Evolutionary conservation across 1,140 invertebrate species (phyloP).

Genomic region (Caerostris extrusa): DNA sequence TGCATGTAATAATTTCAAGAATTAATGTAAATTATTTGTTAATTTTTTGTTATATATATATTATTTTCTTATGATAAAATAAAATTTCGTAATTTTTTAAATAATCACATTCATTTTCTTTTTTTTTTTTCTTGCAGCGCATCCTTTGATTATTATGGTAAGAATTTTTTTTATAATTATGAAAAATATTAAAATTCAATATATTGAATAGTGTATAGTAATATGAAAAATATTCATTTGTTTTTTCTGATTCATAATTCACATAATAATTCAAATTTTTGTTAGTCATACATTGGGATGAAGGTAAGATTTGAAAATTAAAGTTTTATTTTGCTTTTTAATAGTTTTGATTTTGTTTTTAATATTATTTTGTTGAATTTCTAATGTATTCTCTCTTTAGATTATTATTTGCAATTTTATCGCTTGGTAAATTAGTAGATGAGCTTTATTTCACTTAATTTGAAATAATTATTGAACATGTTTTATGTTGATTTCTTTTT

Average conservation of each 20-base stretch:
- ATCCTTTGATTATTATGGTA: slow-evolving; percentile 99
- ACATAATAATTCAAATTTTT: slow-evolving; percentile 30
- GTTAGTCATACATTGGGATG: slow-evolving; percentile 79
- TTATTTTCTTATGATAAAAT: neutral
- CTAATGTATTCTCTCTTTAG: neutral
- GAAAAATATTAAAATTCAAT: slow-evolving; percentile 77
- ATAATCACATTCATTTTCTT: neutral
- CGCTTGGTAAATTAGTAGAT: neutral
- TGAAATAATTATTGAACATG: neutral
- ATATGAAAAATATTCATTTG: neutral
- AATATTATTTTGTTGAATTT: neutral
- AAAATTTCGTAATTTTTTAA: neutral
- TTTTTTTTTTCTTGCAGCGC: slow-evolving; percentile 85
- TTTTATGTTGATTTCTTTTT: neutral
- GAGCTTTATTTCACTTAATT: neutral
- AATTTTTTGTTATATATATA: neutral
- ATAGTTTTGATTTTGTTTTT: slow-evolving; percentile 79
- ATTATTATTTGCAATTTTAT: neutral
- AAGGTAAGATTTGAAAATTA: slow-evolving; percentile 77
- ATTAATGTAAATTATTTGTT: neutral
- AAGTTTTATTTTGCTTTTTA: slow-evolving; percentile 73
- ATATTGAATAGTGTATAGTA: slow-evolving; percentile 79
- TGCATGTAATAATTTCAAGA: neutral
- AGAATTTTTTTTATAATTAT: slow-evolving; percentile 84
- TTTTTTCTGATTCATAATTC: too few relatives aligned